phyloP scores from a whole-genome alignment of 2,113 vertebrate genomes.

The Petrocephalus zakoni region DNA sequence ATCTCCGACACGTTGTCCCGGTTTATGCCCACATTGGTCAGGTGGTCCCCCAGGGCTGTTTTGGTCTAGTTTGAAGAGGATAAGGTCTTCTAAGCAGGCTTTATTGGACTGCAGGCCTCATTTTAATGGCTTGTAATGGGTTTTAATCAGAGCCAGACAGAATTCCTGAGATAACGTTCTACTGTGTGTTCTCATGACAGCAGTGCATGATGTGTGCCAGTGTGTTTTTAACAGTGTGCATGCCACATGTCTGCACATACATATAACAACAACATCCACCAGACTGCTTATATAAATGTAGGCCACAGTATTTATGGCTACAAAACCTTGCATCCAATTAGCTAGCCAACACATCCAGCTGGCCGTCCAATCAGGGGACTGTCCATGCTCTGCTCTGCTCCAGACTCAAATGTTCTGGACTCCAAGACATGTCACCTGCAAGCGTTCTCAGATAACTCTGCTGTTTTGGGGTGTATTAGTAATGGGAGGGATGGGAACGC shows the following conservation, averaged over 20 bases:
- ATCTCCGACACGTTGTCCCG: slow-evolving; percentile 89
- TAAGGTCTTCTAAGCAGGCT: neutral
- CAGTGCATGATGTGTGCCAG: neutral
- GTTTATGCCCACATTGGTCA: slow-evolving; percentile 81
- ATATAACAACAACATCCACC: neutral
- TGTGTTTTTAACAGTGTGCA: neutral
- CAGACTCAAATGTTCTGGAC: neutral
- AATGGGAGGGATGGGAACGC: neutral
- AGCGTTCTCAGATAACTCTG: neutral
- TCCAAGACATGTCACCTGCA: neutral
- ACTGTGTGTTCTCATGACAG: slow-evolving; percentile 27
- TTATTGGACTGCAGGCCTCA: neutral
- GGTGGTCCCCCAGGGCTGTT: slow-evolving; percentile 82
- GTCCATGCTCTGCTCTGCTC: neutral
- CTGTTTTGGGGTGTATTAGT: neutral
- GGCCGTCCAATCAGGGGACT: neutral
- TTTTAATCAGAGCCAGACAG: slow-evolving; percentile 19
- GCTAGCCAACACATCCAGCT: too few relatives aligned
- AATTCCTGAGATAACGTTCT: slow-evolving; percentile 24
- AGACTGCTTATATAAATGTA: neutral
- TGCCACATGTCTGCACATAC: neutral
- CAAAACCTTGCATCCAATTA: neutral
- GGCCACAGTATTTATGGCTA: neutral
- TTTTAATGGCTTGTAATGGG: neutral
- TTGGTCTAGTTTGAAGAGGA: slow-evolving; percentile 64